Percentiles rank a stretch among this genome's conserved stretches.
Evolutionary conservation across 2,113 vertebrate species (phyloP).

Genomic region (Bubo bubo): DNA sequence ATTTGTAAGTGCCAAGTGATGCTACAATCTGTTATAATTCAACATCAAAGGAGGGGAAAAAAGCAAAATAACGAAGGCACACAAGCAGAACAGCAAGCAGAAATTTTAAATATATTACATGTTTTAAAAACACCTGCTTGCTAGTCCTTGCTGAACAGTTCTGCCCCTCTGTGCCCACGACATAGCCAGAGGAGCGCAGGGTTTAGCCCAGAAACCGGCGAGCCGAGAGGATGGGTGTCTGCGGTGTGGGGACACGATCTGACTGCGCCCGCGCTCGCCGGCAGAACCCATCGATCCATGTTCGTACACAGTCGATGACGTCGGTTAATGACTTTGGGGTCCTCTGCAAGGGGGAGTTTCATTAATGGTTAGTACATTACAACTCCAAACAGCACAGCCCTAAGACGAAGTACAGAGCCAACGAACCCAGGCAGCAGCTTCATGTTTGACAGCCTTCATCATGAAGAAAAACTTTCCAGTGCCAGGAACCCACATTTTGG

Average conservation of each 20-base stretch:
- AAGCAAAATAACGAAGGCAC: not conserved
- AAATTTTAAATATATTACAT: rapidly evolving
- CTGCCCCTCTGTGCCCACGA: rapidly evolving
- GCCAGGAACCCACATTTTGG: not conserved
- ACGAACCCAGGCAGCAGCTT: not conserved
- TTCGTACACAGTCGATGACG: not conserved
- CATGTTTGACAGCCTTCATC: rapidly evolving
- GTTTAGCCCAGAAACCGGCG: rapidly evolving
- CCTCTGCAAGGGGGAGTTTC: not conserved
- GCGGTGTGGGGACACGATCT: not conserved
- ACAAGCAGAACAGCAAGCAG: not conserved
- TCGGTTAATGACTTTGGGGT: conserved; percentile 1
- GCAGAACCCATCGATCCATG: not conserved
- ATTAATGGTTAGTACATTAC: not conserved
- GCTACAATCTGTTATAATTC: not conserved
- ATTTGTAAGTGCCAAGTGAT: rapidly evolving
- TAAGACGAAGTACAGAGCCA: not conserved
- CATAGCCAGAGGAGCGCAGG: not conserved
- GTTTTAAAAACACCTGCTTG: not conserved
- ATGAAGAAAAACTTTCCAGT: not conserved
- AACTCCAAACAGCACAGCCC: not conserved
- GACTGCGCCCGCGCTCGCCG: not conserved
- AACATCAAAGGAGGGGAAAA: rapidly evolving
- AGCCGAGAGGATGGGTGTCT: rapidly evolving
- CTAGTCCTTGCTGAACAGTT: not conserved